Evolutionary conservation across 2,113 vertebrate species (phyloP).

Genomic region (Toxotes jaculatrix): DNA sequence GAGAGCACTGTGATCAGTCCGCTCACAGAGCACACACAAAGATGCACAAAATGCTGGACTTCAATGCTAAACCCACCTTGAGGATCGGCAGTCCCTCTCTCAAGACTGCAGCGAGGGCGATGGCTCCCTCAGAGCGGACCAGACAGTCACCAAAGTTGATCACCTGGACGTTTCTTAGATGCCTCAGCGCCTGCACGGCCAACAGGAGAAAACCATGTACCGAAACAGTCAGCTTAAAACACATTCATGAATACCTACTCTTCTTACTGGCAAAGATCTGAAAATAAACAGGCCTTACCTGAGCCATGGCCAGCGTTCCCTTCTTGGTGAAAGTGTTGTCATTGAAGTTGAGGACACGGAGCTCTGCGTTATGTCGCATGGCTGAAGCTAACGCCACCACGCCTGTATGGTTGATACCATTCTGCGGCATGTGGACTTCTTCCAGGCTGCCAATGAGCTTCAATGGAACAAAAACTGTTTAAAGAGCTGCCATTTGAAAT

Average conservation of each 20-base stretch:
- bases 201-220: background rate
- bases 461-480: background rate
- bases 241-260: accelerated
- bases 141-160: slow-evolving; percentile 99
- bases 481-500: no score
- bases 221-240: background rate
- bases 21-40: background rate
- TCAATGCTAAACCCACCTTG: slow-evolving; percentile 79
- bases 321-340: slow-evolving; percentile 98
- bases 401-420: slow-evolving; percentile 94
- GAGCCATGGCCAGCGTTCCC: slow-evolving; percentile 94
- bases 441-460: slow-evolving; percentile 94
- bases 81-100: slow-evolving; percentile 92
- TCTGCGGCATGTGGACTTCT: slow-evolving; percentile 98
- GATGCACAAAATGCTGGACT: background rate
- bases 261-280: background rate
- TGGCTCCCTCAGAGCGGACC: slow-evolving; percentile 93
- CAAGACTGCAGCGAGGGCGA: slow-evolving; percentile 91
- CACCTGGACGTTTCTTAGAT: slow-evolving; percentile 90
- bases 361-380: slow-evolving; percentile 89
- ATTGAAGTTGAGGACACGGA: slow-evolving; percentile 94
- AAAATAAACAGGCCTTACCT: slow-evolving; percentile 77
- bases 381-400: slow-evolving; percentile 92
- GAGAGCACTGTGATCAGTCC: background rate
- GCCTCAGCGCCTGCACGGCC: slow-evolving; percentile 87